Base-by-base conservation (phyloP, 2,113 vertebrate species). In the Dunckerocampus dactyliophorus region DNA sequence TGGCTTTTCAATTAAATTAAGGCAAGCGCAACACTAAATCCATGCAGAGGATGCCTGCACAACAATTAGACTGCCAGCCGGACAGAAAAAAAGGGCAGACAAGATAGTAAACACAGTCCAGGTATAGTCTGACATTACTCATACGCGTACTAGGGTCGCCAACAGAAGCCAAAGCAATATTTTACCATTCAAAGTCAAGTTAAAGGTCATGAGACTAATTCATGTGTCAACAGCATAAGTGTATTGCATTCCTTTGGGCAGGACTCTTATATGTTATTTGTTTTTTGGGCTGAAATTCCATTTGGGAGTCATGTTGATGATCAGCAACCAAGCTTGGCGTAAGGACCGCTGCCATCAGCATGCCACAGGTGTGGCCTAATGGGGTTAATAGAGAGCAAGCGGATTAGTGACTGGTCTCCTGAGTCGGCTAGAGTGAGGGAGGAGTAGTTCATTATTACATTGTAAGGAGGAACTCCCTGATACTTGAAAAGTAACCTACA, bases 1-100 rank as follows among this genome's bases (percentile, higher is more conserved):
- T 79, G 70, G 82, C 73, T 85, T 89, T 90, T 90, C 89, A 91
- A 90, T 92, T 91, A 89, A 91, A 91, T 92, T 89, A 91, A 89
- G 85, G 87, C 85, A 82, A 86, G 83, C 65, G 75, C 84, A 58
- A 86, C 87, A 89, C 87, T 90, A 88, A 90, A 89, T 90, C 89
- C 83, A 87, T 77, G 82, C 79, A 59, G 80, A 82, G 80, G 80
- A 80, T 81, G 80, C 85, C 82, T 83, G 89, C 87, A 88, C 86
- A 85, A 91, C 89, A 90, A 92, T 91, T 91, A 91, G 87, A 88
- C 72, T 81, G 80, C 75, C 72, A 77, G 79, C 64, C 77, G 67
- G 78, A 79, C 67, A 86, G 77, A 82, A 69, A 46, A 75, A 65
- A 67, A 68, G 19, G 2, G 69, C 61, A 68, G 71, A 76, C 39